Evolutionary conservation across 2,113 vertebrate species (phyloP).

Genomic region (Sus scrofa): T2T-Sscrofa CM000830.6:22636501-22637000

Average conservation of each 20-base stretch:
- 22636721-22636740: neutral
- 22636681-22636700: neutral
- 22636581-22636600: neutral
- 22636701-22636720: neutral
- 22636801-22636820: conserved; percentile 7
- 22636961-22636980: neutral
- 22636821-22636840: conserved; percentile 8
- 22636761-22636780: neutral
- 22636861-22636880: neutral
- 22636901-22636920: neutral
- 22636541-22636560: neutral
- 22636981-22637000: neutral
- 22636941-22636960: neutral
- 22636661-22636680: conserved; percentile 18
- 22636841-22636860: neutral
- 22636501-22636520: neutral
- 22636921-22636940: neutral
- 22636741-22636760: neutral
- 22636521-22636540: conserved; percentile 6
- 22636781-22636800: conserved; percentile 15
- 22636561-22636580: neutral
- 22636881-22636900: neutral
- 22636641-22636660: conserved; percentile 21
- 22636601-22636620: neutral
- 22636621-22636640: neutral